phyloP scores from a whole-genome alignment of 2,888 invertebrate genomes.

The Blera fallax region DNA sequence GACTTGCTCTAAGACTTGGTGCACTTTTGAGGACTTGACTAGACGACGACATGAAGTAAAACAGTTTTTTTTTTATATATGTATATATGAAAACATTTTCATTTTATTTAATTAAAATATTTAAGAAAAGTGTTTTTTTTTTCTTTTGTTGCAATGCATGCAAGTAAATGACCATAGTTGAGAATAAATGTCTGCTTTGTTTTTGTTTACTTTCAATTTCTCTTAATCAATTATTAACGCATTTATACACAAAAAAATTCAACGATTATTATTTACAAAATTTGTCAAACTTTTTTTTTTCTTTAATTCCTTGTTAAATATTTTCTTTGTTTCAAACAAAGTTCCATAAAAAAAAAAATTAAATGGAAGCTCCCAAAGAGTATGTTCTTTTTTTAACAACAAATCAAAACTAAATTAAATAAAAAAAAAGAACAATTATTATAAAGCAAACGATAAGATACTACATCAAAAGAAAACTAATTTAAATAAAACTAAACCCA shows the following conservation, averaged over 20 bases:
- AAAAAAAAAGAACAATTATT: neutral
- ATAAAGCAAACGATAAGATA: conserved; percentile 52
- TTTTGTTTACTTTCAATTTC: neutral
- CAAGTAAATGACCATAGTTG: conserved; percentile 56
- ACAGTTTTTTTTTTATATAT: neutral
- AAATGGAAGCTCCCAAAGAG: conserved; percentile 57
- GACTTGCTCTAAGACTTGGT: no score
- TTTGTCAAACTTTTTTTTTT: neutral
- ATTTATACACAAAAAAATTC: conserved; percentile 19
- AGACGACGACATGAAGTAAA: neutral
- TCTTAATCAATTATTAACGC: conserved; percentile 14
- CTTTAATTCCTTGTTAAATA: conserved; percentile 2
- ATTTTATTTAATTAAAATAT: conserved; percentile 44
- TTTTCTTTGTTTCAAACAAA: conserved; percentile 6
- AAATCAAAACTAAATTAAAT: neutral
- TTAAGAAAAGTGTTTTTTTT: conserved; percentile 23
- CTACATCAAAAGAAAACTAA: conserved; percentile 43
- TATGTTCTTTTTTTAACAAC: neutral
- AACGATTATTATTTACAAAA: conserved; percentile 43
- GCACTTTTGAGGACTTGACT: no score
- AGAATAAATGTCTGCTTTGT: conserved; percentile 25
- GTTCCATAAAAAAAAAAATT: conserved; percentile 11
- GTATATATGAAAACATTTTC: conserved; percentile 40
- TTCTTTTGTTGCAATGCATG: conserved; percentile 51
- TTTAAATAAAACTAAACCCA: conserved; percentile 43